Conservation (phyloP, 1,140 invertebrate species). For the Heliconius nattereri region DNA sequence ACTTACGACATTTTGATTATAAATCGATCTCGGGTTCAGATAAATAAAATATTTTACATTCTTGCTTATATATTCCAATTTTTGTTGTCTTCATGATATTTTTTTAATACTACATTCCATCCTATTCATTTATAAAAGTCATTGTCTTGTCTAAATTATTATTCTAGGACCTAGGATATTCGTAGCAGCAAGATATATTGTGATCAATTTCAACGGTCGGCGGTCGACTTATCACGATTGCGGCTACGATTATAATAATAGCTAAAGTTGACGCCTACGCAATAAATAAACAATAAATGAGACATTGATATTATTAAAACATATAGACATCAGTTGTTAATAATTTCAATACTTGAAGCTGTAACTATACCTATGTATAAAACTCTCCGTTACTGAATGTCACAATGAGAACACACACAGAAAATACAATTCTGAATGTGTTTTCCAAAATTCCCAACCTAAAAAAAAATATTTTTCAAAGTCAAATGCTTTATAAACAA, state of each 20-base stretch:
- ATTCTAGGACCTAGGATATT: conserved; percentile 58
- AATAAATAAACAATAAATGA: neutral
- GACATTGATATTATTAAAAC: neutral
- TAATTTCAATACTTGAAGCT: neutral
- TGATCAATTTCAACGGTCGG: conserved; percentile 52
- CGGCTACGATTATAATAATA: neutral
- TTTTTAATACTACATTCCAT: too few species aligned
- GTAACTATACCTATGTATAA: neutral
- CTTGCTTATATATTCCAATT: too few species aligned
- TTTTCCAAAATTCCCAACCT: too few species aligned
- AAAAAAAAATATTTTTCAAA: too few species aligned
- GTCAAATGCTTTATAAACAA: too few species aligned
- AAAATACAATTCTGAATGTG: too few species aligned
- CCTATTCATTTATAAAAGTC: neutral
- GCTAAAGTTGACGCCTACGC: neutral
- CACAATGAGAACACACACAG: too few species aligned
- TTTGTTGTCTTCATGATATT: too few species aligned
- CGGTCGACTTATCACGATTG: conserved; percentile 55
- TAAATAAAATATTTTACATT: too few species aligned
- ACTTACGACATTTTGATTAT: neutral
- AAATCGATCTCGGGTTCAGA: neutral
- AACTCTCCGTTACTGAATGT: too few species aligned
- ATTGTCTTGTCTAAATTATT: conserved; percentile 50
- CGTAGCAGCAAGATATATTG: conserved; percentile 45
- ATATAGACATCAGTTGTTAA: too few species aligned